Evolutionary conservation across 2,797 vertebrate species (phyloP), one percentile per base, ranked within the genome.

Genomic region (Mergus octosetaceus): DNA sequence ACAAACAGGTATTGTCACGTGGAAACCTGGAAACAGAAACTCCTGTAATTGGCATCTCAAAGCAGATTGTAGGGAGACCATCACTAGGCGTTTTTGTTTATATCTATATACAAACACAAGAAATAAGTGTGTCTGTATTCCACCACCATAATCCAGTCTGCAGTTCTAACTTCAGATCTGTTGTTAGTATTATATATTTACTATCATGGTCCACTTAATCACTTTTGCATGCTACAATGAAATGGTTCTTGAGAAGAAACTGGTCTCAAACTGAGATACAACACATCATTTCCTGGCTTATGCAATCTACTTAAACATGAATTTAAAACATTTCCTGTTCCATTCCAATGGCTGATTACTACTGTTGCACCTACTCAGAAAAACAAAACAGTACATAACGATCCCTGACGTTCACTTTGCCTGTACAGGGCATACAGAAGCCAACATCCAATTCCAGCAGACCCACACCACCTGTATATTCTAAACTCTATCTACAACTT

Each of bases 241-340:
- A 87, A 90, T 71, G 32, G 27, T 9, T 56, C 51, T 39, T 41
- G 21, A 78, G 61, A 61, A 71, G 17, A 69, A 69, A 41, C 82
- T 56, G 64, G 47, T 43, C 75, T 76, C 54, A 69, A 58, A 18
- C 43, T 41, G 62, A 68, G 30, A 53, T 4, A 68, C 11, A 62
- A 24, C 51, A 82, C 3, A 15, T 60, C 25, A 78, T 28, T 90
- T 94, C 70, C 83, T 81, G 56, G 19, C 21, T 95, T 78, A 79
- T 4, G 47, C 56, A 90, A 81, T 72, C 34, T 24, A 89, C 28
- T 61, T 71, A 72, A 32, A 10, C 1, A 47, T 13, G 51, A 86
- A 94, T 78, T 71, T 15, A 83, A 89, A 93, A 54, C 2, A 1
- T 32, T 94, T 95, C 89, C 89, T 86, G 70, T 91, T 91, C 89